A percentile compares a stretch with the other conserved stretches of the same genome.
phyloP scores from a whole-genome alignment of 2,797 vertebrate genomes.

The Ataeniobius toweri region DNA sequence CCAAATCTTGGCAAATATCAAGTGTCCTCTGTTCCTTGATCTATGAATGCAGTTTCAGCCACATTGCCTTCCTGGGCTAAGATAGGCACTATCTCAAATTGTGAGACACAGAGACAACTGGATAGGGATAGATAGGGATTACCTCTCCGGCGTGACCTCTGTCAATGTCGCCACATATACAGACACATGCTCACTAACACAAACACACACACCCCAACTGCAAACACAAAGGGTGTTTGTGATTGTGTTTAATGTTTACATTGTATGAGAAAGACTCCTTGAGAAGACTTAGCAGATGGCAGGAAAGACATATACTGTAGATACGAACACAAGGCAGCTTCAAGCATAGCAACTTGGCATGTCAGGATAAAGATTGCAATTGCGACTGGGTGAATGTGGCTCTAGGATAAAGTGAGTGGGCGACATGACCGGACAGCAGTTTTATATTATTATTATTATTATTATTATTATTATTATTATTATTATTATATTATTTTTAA shows the following conservation, averaged over 20 bases:
- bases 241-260: constrained; percentile 41
- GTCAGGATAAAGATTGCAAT: background rate
- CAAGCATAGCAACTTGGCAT: background rate
- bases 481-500: too few relatives aligned
- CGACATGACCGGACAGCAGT: too few relatives aligned
- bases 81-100: constrained; percentile 47
- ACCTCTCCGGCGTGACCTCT: constrained; percentile 60
- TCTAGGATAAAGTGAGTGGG: too few relatives aligned
- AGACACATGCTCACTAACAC: constrained; percentile 8
- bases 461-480: too few relatives aligned
- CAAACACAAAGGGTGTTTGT: constrained; percentile 33
- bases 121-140: constrained; percentile 58
- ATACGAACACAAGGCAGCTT: background rate
- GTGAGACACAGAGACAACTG: constrained; percentile 49
- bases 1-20: constrained; percentile 35
- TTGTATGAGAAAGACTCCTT: constrained; percentile 28
- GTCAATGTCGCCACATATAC: constrained; percentile 50
- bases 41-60: constrained; percentile 17
- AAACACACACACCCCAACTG: constrained; percentile 27
- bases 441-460: too few relatives aligned
- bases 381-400: too few relatives aligned
- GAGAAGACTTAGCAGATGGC: background rate
- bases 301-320: background rate
- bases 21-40: constrained; percentile 36
- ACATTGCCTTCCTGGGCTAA: constrained; percentile 30